phyloP scores from a whole-genome alignment of 1,140 invertebrate genomes.

The Anastrepha obliqua region DNA sequence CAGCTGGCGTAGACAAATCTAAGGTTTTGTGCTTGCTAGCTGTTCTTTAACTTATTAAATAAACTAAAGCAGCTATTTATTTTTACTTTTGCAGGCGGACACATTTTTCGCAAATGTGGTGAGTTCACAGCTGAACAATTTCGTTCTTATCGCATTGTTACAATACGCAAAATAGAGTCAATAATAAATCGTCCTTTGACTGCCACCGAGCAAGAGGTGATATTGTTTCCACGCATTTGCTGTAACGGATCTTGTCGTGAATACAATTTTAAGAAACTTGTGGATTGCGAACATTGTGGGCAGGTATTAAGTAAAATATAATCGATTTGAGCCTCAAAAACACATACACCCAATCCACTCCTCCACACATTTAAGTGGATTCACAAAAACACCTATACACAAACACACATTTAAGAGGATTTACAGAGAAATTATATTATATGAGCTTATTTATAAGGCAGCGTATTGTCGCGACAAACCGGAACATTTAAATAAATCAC shows the following conservation, averaged over 20 bases:
- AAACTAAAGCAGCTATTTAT: no score
- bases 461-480: slow-evolving; percentile 75
- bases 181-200: slow-evolving; percentile 77
- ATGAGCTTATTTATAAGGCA: slow-evolving; percentile 65
- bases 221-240: slow-evolving; percentile 82
- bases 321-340: no score
- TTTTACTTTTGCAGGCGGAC: slow-evolving; percentile 65
- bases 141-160: slow-evolving; percentile 78
- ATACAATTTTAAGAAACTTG: slow-evolving; percentile 74
- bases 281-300: slow-evolving; percentile 77
- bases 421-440: not conserved
- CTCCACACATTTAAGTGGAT: no score
- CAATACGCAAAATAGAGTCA: slow-evolving; percentile 78
- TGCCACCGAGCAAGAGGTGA: slow-evolving; percentile 81
- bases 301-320: slow-evolving; percentile 72
- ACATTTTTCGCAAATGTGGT: slow-evolving; percentile 76
- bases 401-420: not conserved
- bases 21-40: no score
- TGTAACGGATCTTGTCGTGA: slow-evolving; percentile 75
- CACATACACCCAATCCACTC: no score
- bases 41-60: no score
- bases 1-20: no score
- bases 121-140: slow-evolving; percentile 78
- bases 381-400: no score
- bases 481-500: slow-evolving; percentile 74